Conservation (phyloP, 2,113 vertebrate species). For the Hystrix brachyura region DNA sequence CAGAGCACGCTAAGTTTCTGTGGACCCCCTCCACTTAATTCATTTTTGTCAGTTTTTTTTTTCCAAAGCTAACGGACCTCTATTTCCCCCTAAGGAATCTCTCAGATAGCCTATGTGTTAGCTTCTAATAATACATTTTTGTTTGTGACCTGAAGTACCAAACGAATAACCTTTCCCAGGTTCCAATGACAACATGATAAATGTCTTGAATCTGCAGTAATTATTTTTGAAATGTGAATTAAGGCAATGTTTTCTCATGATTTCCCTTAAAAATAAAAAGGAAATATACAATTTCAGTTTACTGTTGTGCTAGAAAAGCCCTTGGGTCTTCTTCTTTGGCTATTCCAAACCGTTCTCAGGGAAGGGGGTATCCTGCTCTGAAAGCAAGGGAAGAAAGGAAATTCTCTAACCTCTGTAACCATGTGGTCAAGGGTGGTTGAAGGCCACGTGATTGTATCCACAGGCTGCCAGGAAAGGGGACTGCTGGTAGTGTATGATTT, state of each 20-base stretch:
- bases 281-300: constrained; percentile 68
- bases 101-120: constrained; percentile 55
- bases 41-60: constrained; percentile 58
- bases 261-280: constrained; percentile 69
- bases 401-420: constrained; percentile 13
- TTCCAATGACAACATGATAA: constrained; percentile 82
- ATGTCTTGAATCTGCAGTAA: constrained; percentile 79
- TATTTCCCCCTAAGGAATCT: constrained; percentile 63
- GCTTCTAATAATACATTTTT: constrained; percentile 74
- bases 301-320: constrained; percentile 37
- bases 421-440: neutral
- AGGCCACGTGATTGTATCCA: neutral
- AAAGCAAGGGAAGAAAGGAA: neutral
- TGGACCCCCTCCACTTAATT: constrained; percentile 57
- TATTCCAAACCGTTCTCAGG: constrained; percentile 35
- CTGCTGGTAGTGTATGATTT: constrained; percentile 59
- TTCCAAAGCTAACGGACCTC: constrained; percentile 53
- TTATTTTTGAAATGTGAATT: constrained; percentile 82
- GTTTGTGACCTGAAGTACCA: constrained; percentile 75
- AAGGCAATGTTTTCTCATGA: constrained; percentile 75
- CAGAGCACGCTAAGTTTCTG: constrained; percentile 50
- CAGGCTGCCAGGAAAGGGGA: constrained; percentile 11
- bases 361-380: neutral
- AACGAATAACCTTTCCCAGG: constrained; percentile 75
- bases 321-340: constrained; percentile 50